Evolutionary conservation across 2,888 invertebrate species (phyloP).

Genomic region (Spicauda simplicius): DNA sequence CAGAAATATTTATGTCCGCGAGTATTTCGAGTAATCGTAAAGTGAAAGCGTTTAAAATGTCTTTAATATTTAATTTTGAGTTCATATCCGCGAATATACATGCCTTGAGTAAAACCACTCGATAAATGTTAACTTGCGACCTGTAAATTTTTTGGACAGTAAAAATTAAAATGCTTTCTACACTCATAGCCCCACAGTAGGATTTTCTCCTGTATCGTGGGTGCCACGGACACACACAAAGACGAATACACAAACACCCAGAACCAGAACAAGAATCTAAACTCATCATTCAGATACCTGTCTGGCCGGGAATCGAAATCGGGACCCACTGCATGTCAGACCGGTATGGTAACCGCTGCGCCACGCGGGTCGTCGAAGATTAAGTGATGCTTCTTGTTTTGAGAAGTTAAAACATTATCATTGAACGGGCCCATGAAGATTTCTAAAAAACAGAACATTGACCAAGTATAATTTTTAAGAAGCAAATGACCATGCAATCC

Average conservation of each 20-base stretch:
- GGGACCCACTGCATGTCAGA: no score
- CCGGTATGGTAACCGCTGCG: no score
- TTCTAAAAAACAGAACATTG: not conserved
- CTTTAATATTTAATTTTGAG: slow-evolving; percentile 40
- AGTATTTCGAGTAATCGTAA: slow-evolving; percentile 41
- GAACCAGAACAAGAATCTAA: no score
- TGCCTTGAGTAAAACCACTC: slow-evolving; percentile 36
- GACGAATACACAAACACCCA: no score
- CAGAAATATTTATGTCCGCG: slow-evolving; percentile 43
- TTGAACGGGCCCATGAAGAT: not conserved
- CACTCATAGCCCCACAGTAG: no score
- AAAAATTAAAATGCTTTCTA: no score
- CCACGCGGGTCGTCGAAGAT: no score
- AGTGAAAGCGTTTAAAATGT: slow-evolving; percentile 39
- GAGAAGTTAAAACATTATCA: not conserved
- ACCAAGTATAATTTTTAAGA: not conserved
- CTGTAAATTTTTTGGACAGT: slow-evolving; percentile 29
- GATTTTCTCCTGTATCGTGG: no score
- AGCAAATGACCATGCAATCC: not conserved
- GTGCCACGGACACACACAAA: no score
- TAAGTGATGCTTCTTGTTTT: slow-evolving; percentile 2
- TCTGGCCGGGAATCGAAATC: no score
- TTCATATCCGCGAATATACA: slow-evolving; percentile 37
- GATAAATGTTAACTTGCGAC: slow-evolving; percentile 39
- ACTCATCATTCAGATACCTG: no score